Percentiles rank a stretch among this genome's conserved stretches.
Evolutionary conservation across 2,888 invertebrate species (phyloP).

Genomic region (Chymomyza procnemis): DNA sequence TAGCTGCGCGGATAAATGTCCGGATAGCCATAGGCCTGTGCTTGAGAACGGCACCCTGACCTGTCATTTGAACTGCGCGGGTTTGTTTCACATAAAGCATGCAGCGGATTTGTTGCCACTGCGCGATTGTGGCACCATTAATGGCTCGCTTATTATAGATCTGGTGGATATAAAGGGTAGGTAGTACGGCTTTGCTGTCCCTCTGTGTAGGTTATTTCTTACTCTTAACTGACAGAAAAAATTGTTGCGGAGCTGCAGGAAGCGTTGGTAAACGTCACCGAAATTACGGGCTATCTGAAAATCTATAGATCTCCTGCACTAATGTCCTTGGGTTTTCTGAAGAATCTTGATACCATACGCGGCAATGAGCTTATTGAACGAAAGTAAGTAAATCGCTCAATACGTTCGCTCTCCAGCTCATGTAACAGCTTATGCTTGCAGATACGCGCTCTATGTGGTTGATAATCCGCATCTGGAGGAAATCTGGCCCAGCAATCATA

Average conservation of each 20-base stretch:
- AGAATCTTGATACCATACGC: constrained; percentile 82
- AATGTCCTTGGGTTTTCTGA: constrained; percentile 83
- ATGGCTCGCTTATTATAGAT: constrained; percentile 83
- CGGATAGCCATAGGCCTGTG: constrained; percentile 77
- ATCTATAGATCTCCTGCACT: constrained; percentile 83
- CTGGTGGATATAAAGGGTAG: constrained; percentile 64
- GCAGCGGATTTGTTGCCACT: constrained; percentile 74
- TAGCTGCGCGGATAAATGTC: constrained; percentile 85
- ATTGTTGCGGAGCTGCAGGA: constrained; percentile 80
- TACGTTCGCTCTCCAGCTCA: not conserved
- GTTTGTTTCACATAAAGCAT: constrained; percentile 52
- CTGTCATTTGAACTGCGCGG: constrained; percentile 61
- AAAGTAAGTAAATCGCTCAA: constrained; percentile 44
- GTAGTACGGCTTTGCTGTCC: no score
- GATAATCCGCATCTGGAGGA: constrained; percentile 85
- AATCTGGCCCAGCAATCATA: constrained; percentile 80
- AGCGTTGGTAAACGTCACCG: constrained; percentile 82
- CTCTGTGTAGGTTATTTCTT: no score
- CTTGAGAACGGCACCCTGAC: constrained; percentile 9
- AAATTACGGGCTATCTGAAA: constrained; percentile 83
- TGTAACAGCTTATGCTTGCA: no score
- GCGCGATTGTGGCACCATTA: constrained; percentile 84
- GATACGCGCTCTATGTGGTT: constrained; percentile 81
- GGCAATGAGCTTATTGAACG: constrained; percentile 79
- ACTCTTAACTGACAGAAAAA: constrained; percentile 51